These are phyloP conservation scores for Lithophane socia DNA, from an alignment of 2,888 invertebrate genomes.

Conservation along the genomic window DNA sequence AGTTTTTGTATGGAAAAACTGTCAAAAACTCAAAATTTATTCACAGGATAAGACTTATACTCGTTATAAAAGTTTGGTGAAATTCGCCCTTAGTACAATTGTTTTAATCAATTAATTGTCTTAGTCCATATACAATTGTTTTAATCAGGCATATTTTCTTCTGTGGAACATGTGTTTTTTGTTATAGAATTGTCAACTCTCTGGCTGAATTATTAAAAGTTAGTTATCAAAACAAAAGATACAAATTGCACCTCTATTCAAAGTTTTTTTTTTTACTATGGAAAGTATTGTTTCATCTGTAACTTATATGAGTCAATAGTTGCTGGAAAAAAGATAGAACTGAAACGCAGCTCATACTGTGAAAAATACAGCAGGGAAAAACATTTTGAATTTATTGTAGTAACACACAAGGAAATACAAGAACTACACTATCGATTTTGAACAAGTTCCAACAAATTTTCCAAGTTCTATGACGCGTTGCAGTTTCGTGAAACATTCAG, in stretches of 20 bases:
- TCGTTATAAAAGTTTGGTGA: too few species aligned
- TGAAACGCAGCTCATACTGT: too few species aligned
- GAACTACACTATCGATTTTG: conserved; percentile 35
- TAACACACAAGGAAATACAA: neutral
- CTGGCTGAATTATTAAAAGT: neutral
- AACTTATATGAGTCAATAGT: neutral
- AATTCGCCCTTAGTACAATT: too few species aligned
- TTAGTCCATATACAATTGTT: too few species aligned
- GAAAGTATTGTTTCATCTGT: neutral
- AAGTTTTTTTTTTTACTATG: neutral
- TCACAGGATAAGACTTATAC: too few species aligned
- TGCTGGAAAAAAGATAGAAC: neutral
- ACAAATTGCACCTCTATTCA: too few species aligned
- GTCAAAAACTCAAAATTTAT: too few species aligned
- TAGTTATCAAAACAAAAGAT: neutral
- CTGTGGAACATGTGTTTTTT: too few species aligned
- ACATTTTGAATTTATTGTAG: neutral
- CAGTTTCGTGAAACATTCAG: neutral
- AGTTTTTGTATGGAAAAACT: too few species aligned
- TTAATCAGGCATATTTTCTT: neutral
- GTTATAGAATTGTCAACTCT: neutral
- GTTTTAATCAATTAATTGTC: too few species aligned
- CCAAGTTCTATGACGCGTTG: neutral
- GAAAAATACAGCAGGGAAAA: too few species aligned
- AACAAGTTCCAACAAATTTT: conserved; percentile 30